Conservation (phyloP, 1,140 invertebrate genomes). For the Magallana gigas region DNA sequence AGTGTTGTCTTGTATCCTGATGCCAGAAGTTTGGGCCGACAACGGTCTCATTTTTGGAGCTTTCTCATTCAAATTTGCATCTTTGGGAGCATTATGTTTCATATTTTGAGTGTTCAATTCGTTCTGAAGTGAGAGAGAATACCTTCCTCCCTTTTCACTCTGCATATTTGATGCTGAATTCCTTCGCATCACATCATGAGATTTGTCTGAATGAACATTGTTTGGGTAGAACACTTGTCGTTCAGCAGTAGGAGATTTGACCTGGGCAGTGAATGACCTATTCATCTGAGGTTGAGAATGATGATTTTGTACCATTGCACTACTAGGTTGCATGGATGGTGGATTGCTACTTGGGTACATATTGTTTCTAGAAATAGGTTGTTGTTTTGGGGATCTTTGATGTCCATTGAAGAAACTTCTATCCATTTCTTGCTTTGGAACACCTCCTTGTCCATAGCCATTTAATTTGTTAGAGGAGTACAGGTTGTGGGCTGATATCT, state of each 20-base stretch:
- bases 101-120: neutral
- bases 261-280: conserved; percentile 5
- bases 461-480: conserved; percentile 45
- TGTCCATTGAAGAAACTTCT: neutral
- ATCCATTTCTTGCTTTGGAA: neutral
- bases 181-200: conserved; percentile 12
- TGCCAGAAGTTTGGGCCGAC: conserved; percentile 13
- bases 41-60: neutral
- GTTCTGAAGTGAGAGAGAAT: neutral
- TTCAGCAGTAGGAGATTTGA: neutral
- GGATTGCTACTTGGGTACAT: neutral
- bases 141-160: neutral
- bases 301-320: neutral
- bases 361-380: neutral
- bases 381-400: conserved; percentile 5
- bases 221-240: neutral
- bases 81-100: neutral
- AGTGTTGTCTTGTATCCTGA: neutral
- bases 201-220: conserved; percentile 22
- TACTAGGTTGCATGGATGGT: neutral
- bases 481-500: conserved; percentile 53
- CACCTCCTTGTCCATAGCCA: conserved; percentile 15
- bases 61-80: neutral
- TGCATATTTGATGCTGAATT: conserved; percentile 14
- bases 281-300: neutral